Base-by-base conservation (phyloP, 2,888 invertebrate species). In the Eubasilissa splendida region DNA sequence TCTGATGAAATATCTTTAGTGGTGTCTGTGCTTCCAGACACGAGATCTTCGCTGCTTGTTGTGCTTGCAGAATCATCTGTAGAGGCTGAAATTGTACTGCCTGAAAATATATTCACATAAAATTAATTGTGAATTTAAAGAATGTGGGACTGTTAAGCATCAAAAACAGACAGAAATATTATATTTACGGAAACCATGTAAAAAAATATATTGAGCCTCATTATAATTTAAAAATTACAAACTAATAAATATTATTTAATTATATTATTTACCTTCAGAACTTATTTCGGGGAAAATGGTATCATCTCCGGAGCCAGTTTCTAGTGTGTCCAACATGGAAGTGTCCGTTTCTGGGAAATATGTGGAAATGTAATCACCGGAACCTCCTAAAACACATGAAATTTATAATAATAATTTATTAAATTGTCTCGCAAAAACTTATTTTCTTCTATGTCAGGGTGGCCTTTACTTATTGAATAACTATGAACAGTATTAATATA, bases 31-130 rank as follows among this genome's bases (percentile, higher is more conserved):
- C 33, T n/a, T 54, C 76, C 71, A 65, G 63, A 53, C 54, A 70
- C 22, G 0, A 91, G 83, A 60, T 91, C 90, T 59, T 91, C 91
- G 10, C 87, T 86, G 12, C 87, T 86, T 2, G 89, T 86, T 1
- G 88, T 85, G 4, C 87, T 85, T 80, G 87, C 87, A 10, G 87
- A 85, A 8, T 7, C 42, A 42, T 86, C 84, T 3, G 85, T 84
- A 2, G 82, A 85, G 11, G 81, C 22, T 63, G 66, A 22, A 76
- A 75, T 56, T 78, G 68, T 42, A 58, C 63, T 60, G 14, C 9
- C 59, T 76, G 74, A 76, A 65, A 42, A 42, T 42, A 42, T 42
- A 42, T 42, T 42, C 42, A 42, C 42, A 42, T 42, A 42, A 5
- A 1, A 42, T 42, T 42, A 42, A 42, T 42, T 42, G 42, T 42